Evolutionary conservation across 2,888 invertebrate genomes (phyloP).

Genomic region (Aleiodes testaceus): DNA sequence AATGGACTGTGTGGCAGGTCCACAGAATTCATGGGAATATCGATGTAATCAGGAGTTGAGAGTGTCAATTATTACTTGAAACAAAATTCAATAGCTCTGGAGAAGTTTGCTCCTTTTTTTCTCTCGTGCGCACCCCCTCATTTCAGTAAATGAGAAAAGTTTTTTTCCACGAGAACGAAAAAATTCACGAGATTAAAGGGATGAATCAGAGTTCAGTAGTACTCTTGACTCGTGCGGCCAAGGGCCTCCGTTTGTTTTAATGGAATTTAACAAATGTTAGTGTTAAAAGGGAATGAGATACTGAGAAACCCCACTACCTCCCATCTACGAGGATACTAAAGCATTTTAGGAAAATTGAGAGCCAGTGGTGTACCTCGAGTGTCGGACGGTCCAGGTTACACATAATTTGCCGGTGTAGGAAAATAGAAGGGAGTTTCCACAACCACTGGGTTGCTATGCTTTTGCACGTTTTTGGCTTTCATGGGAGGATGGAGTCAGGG

Average conservation of each 20-base stretch:
- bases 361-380: constrained; percentile 21
- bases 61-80: background rate
- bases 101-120: background rate
- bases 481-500: constrained; percentile 27
- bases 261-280: constrained; percentile 30
- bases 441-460: constrained; percentile 18
- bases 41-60: constrained; percentile 1
- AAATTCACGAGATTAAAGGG: background rate
- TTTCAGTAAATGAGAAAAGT: constrained; percentile 34
- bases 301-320: too few relatives aligned
- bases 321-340: background rate
- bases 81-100: too few relatives aligned
- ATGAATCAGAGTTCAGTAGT: constrained; percentile 22
- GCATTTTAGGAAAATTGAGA: constrained; percentile 32
- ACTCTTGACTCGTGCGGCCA: constrained; percentile 8
- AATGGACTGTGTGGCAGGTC: constrained; percentile 30
- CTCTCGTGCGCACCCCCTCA: too few relatives aligned
- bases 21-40: background rate
- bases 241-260: constrained; percentile 18
- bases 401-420: constrained; percentile 33
- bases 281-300: background rate
- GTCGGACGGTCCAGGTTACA: constrained; percentile 30
- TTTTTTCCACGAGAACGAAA: background rate
- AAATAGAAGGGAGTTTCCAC: background rate
- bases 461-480: background rate